Evolutionary conservation across 1,140 invertebrate species (phyloP), one percentile per base, ranked within the genome.

Genomic region (Ceratina calcarata): DNA sequence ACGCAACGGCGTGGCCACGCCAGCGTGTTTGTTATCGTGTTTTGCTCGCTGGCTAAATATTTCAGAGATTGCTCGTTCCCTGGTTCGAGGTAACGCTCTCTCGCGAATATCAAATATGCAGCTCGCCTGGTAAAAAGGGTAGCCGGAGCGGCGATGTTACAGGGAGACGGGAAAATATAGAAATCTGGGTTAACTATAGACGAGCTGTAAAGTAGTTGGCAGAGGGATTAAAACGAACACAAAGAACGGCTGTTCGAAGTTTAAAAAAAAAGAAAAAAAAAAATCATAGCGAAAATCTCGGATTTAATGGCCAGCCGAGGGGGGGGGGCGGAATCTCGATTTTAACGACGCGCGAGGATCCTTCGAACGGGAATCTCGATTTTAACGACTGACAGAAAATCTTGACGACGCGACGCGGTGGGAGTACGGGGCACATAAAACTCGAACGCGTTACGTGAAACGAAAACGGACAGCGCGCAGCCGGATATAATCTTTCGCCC

Each of bases 71-170:
- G 22, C 18, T 71, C 68, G 4, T 24, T 22, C 49, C 3, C 49
- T n/a, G n/a, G n/a, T n/a, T n/a, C 49, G 10, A 16, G 53, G 55
- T 51, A 58, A 58, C 68, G 13, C 20, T 27, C 68, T 71, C 22
- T 22, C 68, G 58, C n/a, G 55, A n/a, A 37, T 22, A 71, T 71
- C 27, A 71, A 71, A 71, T 60, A 58, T 71, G 55, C 69, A 45
- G 27, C 0, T 18, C 7, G 10, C 18, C 1, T 12, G 7, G 15
- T 32, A n/a, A 57, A 57, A 57, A 70, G 13, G 24, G 6, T 18
- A 20, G 20, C 1, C 4, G 18, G 10, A 57, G 18, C 32, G 12
- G 1, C 27, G 18, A 37, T 3, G 18, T 20, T 8, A 6, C 4
- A 2, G 6, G 27, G 4, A 3, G 27, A 16, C 1, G 0, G 2